Base-by-base conservation (phyloP, 2,888 invertebrate species). In the Harmothoe impar region DNA sequence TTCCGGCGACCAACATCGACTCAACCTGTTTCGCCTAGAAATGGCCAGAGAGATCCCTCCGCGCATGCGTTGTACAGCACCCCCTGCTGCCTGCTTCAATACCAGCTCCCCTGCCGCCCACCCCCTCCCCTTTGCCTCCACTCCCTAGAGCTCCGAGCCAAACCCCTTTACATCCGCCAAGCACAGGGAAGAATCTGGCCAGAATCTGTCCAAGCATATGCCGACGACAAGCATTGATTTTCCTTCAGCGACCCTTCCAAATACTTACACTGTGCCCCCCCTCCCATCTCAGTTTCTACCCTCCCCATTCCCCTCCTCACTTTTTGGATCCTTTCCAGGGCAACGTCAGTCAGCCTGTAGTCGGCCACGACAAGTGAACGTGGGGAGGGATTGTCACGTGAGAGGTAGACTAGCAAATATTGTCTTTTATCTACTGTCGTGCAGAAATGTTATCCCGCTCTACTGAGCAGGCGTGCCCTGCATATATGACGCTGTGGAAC, bases 141-240 rank as follows among this genome's bases (percentile, higher is more conserved):
- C 54, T n/a, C 62, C 15, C 62, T 10, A 62, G 7, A 62, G 23
- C 20, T n/a, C 62, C 62, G 15, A n/a, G 62, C 62, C n/a, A 62
- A 20, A 62, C 20, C 62, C 62, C 62, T 62, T n/a, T 62, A 62
- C 62, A 62, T 20, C 62, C 62, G 15, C 23, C 62, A 62, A 62
- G 62, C 62, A n/a, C 62, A 3, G 23, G 20, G 62, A 62, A n/a
- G 62, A n/a, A 62, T 62, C 62, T 20, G 62, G n/a, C 62, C 23
- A n/a, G n/a, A 62, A n/a, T 62, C n/a, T 62, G 23, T n/a, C 62
- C 15, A n/a, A 62, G 62, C 62, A 62, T 62, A 62, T 62, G 62
- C 62, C 62, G 62, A n/a, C 62, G 62, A 62, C 62, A 62, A 62
- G 62, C 62, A 62, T 62, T n/a, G 62, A 62, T 62, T 62, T 62